Evolutionary conservation across 2,113 vertebrate species (phyloP).

Genomic region (Dolichallabes microphthalmus): DNA sequence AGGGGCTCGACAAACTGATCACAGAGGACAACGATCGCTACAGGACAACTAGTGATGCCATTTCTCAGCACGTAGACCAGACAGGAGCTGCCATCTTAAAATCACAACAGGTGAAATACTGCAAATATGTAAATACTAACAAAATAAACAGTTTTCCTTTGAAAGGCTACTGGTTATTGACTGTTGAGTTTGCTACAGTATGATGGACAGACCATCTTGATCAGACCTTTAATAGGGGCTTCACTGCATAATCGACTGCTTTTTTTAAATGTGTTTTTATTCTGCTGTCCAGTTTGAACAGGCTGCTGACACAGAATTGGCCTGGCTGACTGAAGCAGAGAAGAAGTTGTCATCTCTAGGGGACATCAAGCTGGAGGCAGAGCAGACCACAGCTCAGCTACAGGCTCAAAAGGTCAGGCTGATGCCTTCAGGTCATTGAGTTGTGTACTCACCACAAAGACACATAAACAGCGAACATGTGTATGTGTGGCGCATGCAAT

Average conservation of each 20-base stretch:
- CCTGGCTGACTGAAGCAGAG: constrained; percentile 87
- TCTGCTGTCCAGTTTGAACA: constrained; percentile 87
- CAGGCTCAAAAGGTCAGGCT: constrained; percentile 93
- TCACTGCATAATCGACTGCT: not conserved
- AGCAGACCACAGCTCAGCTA: constrained; percentile 89
- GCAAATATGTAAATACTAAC: not conserved
- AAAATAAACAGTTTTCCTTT: not conserved
- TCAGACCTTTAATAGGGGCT: constrained; percentile 38
- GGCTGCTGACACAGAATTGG: constrained; percentile 83
- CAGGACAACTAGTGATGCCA: constrained; percentile 73
- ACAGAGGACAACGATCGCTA: constrained; percentile 87
- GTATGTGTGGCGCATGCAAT: not conserved
- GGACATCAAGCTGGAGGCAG: constrained; percentile 90
- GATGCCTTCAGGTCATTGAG: not conserved
- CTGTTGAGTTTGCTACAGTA: constrained; percentile 27
- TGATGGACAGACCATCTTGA: constrained; percentile 24
- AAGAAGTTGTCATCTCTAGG: constrained; percentile 84
- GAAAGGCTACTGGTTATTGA: not conserved
- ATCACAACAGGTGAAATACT: constrained; percentile 85
- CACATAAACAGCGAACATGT: not conserved
- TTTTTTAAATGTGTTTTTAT: not conserved
- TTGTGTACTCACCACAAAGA: not conserved
- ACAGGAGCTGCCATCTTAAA: constrained; percentile 87
- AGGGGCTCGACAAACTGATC: constrained; percentile 88
- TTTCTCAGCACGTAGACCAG: constrained; percentile 84